Conservation (phyloP, 2,888 invertebrate species). For the Eurytoma californica region DNA sequence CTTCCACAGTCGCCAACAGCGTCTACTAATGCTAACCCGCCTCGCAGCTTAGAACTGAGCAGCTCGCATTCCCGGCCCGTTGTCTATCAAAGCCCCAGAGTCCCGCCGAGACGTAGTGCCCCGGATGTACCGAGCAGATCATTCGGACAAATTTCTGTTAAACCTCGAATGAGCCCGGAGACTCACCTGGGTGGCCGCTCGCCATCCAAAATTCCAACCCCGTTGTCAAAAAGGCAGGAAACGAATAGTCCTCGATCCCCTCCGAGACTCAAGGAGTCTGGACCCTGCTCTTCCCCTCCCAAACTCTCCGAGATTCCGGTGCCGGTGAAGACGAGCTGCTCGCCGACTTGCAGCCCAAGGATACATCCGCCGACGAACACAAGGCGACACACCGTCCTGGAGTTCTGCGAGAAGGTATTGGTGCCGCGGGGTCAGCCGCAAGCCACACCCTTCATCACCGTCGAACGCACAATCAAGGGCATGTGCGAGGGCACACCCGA, state of each 20-base stretch:
- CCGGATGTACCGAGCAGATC: constrained; percentile 59
- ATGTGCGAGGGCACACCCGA: constrained; percentile 52
- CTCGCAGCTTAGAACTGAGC: constrained; percentile 58
- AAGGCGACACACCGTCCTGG: constrained; percentile 62
- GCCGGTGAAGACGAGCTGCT: constrained; percentile 51
- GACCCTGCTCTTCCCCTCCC: not conserved
- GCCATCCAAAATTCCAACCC: constrained; percentile 71
- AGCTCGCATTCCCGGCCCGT: constrained; percentile 63
- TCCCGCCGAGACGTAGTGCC: constrained; percentile 67
- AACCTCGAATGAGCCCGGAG: constrained; percentile 42
- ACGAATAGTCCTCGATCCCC: not conserved
- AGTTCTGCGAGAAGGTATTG: constrained; percentile 71
- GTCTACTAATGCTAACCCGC: constrained; percentile 47
- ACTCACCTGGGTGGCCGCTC: constrained; percentile 60
- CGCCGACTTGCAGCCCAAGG: constrained; percentile 56
- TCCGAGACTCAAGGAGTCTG: not conserved
- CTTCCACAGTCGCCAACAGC: constrained; percentile 36
- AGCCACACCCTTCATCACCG: constrained; percentile 69
- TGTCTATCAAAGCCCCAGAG: constrained; percentile 70
- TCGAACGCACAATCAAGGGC: constrained; percentile 64
- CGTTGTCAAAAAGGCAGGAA: constrained; percentile 60
- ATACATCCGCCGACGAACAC: constrained; percentile 39
- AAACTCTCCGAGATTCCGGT: constrained; percentile 48
- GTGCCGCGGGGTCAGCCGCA: constrained; percentile 65
- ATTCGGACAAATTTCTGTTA: constrained; percentile 19